Conservation (phyloP, 2,797 vertebrate genomes). For the Cygnus olor region DNA sequence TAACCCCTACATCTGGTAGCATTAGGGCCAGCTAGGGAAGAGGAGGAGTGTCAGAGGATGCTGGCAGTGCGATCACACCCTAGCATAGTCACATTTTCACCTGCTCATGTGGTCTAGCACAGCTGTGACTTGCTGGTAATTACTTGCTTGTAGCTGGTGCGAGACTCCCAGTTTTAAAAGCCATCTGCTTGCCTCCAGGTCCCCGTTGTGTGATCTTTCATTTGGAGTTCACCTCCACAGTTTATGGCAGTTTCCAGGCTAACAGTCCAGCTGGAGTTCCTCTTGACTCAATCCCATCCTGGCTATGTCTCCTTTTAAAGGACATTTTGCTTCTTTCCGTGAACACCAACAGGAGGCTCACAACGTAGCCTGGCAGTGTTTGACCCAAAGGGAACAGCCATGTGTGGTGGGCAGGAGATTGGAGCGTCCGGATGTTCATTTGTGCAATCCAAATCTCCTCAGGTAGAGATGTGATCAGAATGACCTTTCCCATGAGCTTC, state of each 20-base stretch:
- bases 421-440: neutral
- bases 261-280: constrained; percentile 1
- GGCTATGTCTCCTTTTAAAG: constrained; percentile 24
- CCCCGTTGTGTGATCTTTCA: constrained; percentile 34
- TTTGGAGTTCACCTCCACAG: constrained; percentile 47
- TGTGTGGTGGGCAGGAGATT: neutral
- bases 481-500: constrained; percentile 45
- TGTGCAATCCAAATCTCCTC: neutral
- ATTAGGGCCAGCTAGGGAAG: constrained; percentile 30
- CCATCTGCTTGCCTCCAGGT: constrained; percentile 51
- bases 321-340: neutral
- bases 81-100: constrained; percentile 69
- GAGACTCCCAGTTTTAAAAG: constrained; percentile 51
- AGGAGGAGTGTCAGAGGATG: constrained; percentile 43
- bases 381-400: neutral
- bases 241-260: neutral
- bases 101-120: constrained; percentile 53
- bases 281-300: neutral
- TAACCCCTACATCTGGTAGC: neutral
- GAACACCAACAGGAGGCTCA: neutral
- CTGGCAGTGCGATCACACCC: constrained; percentile 60
- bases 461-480: constrained; percentile 14
- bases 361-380: neutral
- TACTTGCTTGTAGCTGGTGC: constrained; percentile 53
- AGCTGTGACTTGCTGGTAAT: constrained; percentile 72